Percentiles rank a stretch among this genome's conserved stretches.
Conservation (phyloP, 2,888 invertebrate genomes). For the Oligia strigilis region DNA sequence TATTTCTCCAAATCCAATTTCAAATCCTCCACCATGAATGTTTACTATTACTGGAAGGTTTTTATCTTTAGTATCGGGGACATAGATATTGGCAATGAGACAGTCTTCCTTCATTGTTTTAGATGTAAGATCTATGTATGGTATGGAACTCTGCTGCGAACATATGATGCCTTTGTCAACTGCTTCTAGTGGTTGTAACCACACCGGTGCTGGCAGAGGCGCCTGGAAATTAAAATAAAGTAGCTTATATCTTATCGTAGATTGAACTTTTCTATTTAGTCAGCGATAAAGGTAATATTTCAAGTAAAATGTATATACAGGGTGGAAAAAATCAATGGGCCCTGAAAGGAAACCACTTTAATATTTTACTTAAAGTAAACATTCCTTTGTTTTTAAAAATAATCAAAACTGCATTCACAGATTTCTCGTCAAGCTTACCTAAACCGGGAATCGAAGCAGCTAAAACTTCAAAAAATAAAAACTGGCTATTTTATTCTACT, state of each 20-base stretch:
- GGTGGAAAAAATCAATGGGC: no score
- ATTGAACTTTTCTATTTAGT: not conserved
- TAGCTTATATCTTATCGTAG: slow-evolving; percentile 11
- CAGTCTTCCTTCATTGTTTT: slow-evolving; percentile 74
- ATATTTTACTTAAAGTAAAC: not conserved
- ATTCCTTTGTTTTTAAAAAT: not conserved
- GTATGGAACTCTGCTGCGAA: slow-evolving; percentile 59
- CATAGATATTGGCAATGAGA: slow-evolving; percentile 78
- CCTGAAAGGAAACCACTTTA: no score
- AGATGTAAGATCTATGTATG: slow-evolving; percentile 4
- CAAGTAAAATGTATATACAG: not conserved
- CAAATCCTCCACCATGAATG: slow-evolving; percentile 74
- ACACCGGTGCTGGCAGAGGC: slow-evolving; percentile 72
- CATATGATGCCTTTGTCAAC: slow-evolving; percentile 68
- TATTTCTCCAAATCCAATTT: slow-evolving; percentile 65
- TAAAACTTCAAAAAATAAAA: not conserved
- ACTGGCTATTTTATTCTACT: not conserved
- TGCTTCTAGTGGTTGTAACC: slow-evolving; percentile 70
- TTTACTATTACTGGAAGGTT: slow-evolving; percentile 71
- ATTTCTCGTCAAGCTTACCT: not conserved
- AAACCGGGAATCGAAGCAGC: not conserved
- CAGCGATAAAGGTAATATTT: not conserved
- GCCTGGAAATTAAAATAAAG: slow-evolving; percentile 62
- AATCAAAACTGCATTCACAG: not conserved
- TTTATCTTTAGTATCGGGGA: slow-evolving; percentile 74